Base-by-base conservation (phyloP, 92 coral and sea anemone genomes). In the Pocillopora meandrina region DNA sequence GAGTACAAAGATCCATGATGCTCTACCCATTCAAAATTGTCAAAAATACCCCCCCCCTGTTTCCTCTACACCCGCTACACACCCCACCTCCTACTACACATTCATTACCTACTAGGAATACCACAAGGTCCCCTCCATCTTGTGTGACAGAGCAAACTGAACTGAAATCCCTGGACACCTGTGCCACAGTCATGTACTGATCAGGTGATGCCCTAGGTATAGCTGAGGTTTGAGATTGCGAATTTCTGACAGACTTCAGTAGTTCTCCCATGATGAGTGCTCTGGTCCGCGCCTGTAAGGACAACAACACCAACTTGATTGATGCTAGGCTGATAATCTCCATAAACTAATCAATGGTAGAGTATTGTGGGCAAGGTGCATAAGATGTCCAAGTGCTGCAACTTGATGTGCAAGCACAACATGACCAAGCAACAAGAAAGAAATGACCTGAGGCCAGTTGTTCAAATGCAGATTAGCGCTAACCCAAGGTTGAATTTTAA, bases 251-350 rank as follows among this genome's bases (percentile, higher is more conserved):
- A 12, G 93, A 88, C 79, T 92, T 89, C 49, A 95, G 62, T 72
- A 95, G 82, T 47, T 90, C 90, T 31, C 84, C 87, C 95, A 95
- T 92, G 12, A 93, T 90, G 65, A 90, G 93, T 36, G 83, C 42
- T 56, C 98, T 89, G n/a, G 98, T 95, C 12, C 95, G 95, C 81
- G 95, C 92, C 98, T 95, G 73, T n/a, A 72, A 14, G 35, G 62
- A 78, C 47, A 70, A 52, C 26, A 71, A 9, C 16, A 10, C 9
- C 5, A 23, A 12, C 17, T 66, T 1, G 12, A 59, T 59, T 59
- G 62, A 59, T 59, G 62, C 49, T 7, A 1, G 7, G 49, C 49
- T 42, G 49, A 3, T 42, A 7, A 42, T 42, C 49, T 3, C 7
- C 7, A 42, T 42, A 42, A 7, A 42, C 49, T 42, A 42, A 42